Evolutionary conservation across 2,797 vertebrate genomes (phyloP).

Genomic region (Rhabdomys pumilio): DNA sequence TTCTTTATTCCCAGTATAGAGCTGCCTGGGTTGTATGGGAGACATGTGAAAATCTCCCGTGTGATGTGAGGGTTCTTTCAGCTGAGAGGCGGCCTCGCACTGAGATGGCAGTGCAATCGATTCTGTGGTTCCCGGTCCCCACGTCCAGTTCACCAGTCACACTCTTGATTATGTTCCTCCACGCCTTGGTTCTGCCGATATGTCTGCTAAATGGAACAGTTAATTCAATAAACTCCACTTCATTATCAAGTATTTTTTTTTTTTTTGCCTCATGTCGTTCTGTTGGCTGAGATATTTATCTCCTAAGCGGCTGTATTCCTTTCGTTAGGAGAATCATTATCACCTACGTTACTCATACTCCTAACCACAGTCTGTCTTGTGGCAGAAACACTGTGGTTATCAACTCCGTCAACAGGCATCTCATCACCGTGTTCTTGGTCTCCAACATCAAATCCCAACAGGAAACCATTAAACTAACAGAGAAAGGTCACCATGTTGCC

Average conservation of each 20-base stretch:
- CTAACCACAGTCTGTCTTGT: constrained; percentile 13
- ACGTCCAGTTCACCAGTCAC: neutral
- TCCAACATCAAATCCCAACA: constrained; percentile 70
- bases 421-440: neutral
- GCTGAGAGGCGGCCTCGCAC: accelerated
- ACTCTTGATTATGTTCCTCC: neutral
- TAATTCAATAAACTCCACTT: constrained; percentile 65
- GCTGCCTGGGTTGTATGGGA: neutral
- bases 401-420: constrained; percentile 3
- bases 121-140: neutral
- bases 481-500: constrained; percentile 25
- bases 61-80: neutral
- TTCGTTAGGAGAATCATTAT: constrained; percentile 42
- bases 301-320: neutral
- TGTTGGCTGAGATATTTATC: constrained; percentile 18
- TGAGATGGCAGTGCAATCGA: accelerated
- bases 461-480: constrained; percentile 69
- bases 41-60: neutral
- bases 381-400: constrained; percentile 38
- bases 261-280: constrained; percentile 3
- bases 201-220: constrained; percentile 64
- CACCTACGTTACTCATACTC: constrained; percentile 5
- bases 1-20: neutral
- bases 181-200: constrained; percentile 13
- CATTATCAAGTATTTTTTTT: constrained; percentile 42